Conservation (phyloP, 2,888 invertebrate genomes). For the Parapristionchus giblindavisi region DNA sequence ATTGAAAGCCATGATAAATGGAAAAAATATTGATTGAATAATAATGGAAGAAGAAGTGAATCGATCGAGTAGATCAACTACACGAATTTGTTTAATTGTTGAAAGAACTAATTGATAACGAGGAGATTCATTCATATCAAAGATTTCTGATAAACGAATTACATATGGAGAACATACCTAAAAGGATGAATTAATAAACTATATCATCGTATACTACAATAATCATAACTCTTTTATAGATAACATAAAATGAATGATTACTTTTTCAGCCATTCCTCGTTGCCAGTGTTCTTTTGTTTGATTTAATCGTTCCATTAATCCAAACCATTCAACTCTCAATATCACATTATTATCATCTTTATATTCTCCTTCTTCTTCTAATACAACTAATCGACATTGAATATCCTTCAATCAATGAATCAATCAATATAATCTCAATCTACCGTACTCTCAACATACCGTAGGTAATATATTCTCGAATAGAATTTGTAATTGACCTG, state of each 20-base stretch:
- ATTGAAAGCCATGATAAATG: too few relatives aligned
- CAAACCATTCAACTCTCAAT: slow-evolving; percentile 28
- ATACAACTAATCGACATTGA: slow-evolving; percentile 25
- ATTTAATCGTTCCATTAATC: slow-evolving; percentile 12
- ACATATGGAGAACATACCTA: slow-evolving; percentile 25
- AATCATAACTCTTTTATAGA: not conserved
- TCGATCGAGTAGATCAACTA: slow-evolving; percentile 8
- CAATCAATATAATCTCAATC: not conserved
- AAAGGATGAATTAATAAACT: too few relatives aligned
- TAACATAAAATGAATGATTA: not conserved
- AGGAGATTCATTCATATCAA: slow-evolving; percentile 15
- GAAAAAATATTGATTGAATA: not conserved
- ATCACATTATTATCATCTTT: not conserved
- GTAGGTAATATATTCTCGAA: slow-evolving; percentile 24
- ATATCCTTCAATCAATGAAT: not conserved
- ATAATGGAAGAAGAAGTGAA: slow-evolving; percentile 11
- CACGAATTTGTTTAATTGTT: slow-evolving; percentile 13
- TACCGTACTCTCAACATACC: not conserved
- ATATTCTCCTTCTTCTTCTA: slow-evolving; percentile 5
- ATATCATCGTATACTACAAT: not conserved
- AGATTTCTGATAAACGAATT: slow-evolving; percentile 2
- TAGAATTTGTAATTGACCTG: slow-evolving; percentile 18
- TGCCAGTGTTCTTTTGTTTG: slow-evolving; percentile 21
- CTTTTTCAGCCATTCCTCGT: slow-evolving; percentile 22
- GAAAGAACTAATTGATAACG: slow-evolving; percentile 32